These are phyloP conservation scores for Crematogaster levior DNA, from an alignment of 2,888 invertebrate species.

Conservation along the genomic window DNA sequence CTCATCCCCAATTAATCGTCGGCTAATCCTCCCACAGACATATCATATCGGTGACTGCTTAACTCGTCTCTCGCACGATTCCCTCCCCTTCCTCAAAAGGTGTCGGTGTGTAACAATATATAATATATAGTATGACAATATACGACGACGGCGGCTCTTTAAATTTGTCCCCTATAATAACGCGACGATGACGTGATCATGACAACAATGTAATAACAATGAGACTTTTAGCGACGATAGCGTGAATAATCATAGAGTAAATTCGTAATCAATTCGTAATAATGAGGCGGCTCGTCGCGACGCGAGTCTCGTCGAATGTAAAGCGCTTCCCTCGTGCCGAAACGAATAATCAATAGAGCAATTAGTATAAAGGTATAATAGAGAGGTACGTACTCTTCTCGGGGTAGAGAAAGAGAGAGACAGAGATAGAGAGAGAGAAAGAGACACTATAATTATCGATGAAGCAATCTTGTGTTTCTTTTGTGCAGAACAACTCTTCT, in stretches of 20 bases:
- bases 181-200: slow-evolving; percentile 71
- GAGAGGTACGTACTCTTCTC: slow-evolving; percentile 59
- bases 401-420: slow-evolving; percentile 52
- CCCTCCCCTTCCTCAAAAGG: slow-evolving; percentile 29
- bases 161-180: slow-evolving; percentile 57
- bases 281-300: slow-evolving; percentile 47
- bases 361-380: slow-evolving; percentile 67
- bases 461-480: slow-evolving; percentile 81
- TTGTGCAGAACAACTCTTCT: slow-evolving; percentile 82
- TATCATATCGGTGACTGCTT: neutral
- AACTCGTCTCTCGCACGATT: neutral
- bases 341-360: slow-evolving; percentile 54
- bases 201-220: slow-evolving; percentile 74
- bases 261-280: slow-evolving; percentile 43
- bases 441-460: slow-evolving; percentile 80
- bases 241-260: slow-evolving; percentile 50
- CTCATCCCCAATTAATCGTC: neutral
- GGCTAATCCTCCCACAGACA: neutral
- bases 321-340: slow-evolving; percentile 46
- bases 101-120: slow-evolving; percentile 59
- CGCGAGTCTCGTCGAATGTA: slow-evolving; percentile 46
- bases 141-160: slow-evolving; percentile 65
- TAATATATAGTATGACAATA: slow-evolving; percentile 64
- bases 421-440: slow-evolving; percentile 56
- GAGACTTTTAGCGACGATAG: slow-evolving; percentile 61